Evolutionary conservation across 2,113 vertebrate species (phyloP).

Genomic region (Empidonax traillii): DNA sequence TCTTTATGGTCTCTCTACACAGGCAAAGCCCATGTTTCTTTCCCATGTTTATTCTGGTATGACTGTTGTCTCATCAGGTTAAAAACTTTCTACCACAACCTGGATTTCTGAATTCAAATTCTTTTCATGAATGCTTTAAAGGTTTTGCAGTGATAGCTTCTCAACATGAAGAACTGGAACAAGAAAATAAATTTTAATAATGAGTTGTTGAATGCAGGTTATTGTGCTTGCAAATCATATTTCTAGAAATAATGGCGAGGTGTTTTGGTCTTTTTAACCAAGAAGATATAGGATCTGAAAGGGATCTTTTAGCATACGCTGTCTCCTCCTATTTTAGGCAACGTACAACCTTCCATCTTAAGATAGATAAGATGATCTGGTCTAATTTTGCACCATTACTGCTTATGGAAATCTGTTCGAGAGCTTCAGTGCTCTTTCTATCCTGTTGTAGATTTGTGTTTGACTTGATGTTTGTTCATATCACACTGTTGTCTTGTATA

Average conservation of each 20-base stretch:
- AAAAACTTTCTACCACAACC: neutral
- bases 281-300: neutral
- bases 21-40: neutral
- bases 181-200: neutral
- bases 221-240: neutral
- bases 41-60: neutral
- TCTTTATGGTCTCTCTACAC: neutral
- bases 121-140: neutral
- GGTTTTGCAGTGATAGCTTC: neutral
- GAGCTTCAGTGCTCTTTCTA: neutral
- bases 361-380: neutral
- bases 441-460: neutral
- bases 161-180: neutral
- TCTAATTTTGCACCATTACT: neutral
- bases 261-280: neutral
- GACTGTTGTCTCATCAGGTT: neutral
- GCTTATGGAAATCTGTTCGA: neutral
- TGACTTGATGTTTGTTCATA: neutral
- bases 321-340: neutral
- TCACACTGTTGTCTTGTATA: neutral
- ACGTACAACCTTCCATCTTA: neutral
- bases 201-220: neutral
- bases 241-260: neutral
- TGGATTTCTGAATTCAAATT: neutral
- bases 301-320: neutral